Percentiles rank a stretch among this genome's conserved stretches.
phyloP scores from a whole-genome alignment of 2,113 vertebrate species.

The Oreotrochilus melanogaster region DNA sequence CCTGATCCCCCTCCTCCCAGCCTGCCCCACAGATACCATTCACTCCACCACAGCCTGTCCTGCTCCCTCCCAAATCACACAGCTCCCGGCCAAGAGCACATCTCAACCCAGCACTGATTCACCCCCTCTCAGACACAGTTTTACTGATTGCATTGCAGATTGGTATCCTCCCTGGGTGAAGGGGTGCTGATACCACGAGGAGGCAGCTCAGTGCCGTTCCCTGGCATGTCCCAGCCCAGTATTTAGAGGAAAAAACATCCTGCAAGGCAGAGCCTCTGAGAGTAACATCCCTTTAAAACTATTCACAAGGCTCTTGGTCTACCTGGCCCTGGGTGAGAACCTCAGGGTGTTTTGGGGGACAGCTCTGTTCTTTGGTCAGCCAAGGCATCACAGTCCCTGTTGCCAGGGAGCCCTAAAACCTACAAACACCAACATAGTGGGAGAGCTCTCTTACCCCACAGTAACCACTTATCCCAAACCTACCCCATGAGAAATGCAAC shows the following conservation, averaged over 20 bases:
- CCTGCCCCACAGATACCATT: background rate
- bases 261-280: background rate
- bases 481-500: accelerated
- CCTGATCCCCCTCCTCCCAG: background rate
- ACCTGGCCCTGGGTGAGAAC: background rate
- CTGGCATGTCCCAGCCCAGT: accelerated
- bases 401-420: background rate
- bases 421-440: accelerated
- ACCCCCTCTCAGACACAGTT: background rate
- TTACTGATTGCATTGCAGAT: background rate
- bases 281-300: background rate
- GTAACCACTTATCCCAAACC: background rate
- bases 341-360: background rate
- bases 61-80: accelerated
- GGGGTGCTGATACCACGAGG: accelerated
- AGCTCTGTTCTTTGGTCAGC: background rate
- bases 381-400: background rate
- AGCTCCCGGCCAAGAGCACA: accelerated
- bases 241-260: background rate
- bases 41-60: accelerated
- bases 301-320: background rate
- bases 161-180: background rate
- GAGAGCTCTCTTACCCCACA: background rate
- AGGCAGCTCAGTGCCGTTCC: accelerated
- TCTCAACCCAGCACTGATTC: background rate